These are phyloP conservation scores for Trogon melanurus DNA, from an alignment of 2,113 vertebrate species.

Conservation along the genomic window DNA sequence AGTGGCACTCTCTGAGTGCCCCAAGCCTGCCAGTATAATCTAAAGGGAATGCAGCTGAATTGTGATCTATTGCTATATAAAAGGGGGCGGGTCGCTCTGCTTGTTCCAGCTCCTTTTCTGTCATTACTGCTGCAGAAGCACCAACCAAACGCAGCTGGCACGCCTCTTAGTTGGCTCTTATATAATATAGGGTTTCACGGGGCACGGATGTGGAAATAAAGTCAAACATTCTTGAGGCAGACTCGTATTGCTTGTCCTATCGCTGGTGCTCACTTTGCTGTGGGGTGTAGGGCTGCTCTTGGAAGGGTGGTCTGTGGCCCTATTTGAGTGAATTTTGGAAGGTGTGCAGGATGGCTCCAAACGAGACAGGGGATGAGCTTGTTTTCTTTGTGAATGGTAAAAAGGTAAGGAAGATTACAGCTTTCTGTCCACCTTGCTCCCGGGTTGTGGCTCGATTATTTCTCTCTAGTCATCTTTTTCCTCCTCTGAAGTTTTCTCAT, in stretches of 20 bases:
- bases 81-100: constrained; percentile 42
- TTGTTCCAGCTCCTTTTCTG: constrained; percentile 4
- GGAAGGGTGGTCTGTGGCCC: not conserved
- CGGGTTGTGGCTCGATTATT: not conserved
- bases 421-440: not conserved
- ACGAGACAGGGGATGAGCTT: constrained; percentile 73
- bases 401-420: constrained; percentile 82
- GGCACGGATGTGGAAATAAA: not conserved
- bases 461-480: not conserved
- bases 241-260: not conserved
- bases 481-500: not conserved
- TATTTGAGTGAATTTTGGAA: not conserved
- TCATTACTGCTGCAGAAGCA: constrained; percentile 40
- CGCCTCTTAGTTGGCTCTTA: constrained; percentile 41
- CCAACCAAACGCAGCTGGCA: constrained; percentile 49
- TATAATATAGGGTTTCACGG: constrained; percentile 43
- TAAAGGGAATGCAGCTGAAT: not conserved
- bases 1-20: not conserved
- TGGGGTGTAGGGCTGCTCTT: not conserved
- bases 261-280: not conserved
- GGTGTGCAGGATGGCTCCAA: constrained; percentile 32
- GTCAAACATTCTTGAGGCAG: not conserved
- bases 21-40: not conserved
- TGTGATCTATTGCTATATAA: constrained; percentile 26
- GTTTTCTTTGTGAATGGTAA: constrained; percentile 95